Conservation (phyloP, 2,888 invertebrate species). For the Apomyelois bistriatella region DNA sequence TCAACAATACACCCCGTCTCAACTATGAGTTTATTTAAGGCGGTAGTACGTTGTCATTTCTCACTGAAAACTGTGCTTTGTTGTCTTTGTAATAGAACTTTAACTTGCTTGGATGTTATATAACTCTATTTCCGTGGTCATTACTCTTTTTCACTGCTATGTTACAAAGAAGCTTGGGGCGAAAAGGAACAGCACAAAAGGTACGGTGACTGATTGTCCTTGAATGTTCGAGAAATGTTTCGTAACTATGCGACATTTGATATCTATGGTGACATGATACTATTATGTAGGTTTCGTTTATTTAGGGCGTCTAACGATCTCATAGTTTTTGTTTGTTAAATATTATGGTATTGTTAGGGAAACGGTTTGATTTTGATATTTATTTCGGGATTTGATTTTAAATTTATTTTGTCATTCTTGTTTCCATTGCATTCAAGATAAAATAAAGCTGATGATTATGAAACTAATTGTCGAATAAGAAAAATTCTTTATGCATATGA, state of each 20-base stretch:
- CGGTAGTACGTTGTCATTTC: conserved; percentile 21
- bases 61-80: conserved; percentile 30
- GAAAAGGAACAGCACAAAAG: conserved; percentile 40
- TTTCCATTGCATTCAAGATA: too few relatives aligned
- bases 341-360: too few relatives aligned
- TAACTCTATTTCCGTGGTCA: conserved; percentile 49
- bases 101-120: conserved; percentile 25
- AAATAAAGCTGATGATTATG: too few relatives aligned
- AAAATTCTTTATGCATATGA: too few relatives aligned
- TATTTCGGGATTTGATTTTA: too few relatives aligned
- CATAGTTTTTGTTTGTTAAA: too few relatives aligned
- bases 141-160: conserved; percentile 51
- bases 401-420: too few relatives aligned
- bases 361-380: too few relatives aligned
- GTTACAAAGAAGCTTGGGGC: conserved; percentile 35
- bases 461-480: too few relatives aligned
- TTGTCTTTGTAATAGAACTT: conserved; percentile 22
- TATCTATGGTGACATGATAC: conserved; percentile 8
- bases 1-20: conserved; percentile 32
- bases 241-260: conserved; percentile 22
- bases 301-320: neutral
- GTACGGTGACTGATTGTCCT: conserved; percentile 43
- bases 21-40: conserved; percentile 39
- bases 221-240: conserved; percentile 31
- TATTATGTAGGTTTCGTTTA: neutral